phyloP scores from a whole-genome alignment of 2,888 invertebrate species.

The Microctonus hyperodae region DNA sequence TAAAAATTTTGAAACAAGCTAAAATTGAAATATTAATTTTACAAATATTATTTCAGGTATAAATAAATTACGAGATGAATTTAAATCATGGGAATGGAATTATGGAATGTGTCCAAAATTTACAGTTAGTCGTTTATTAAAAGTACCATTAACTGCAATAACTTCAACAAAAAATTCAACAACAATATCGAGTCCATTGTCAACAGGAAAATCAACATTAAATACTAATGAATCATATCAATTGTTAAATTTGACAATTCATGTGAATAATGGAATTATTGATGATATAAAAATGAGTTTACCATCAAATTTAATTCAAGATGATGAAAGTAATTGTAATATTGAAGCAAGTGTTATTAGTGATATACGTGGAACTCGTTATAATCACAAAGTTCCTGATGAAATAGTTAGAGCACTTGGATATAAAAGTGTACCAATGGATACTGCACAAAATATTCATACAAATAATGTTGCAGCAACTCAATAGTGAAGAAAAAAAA shows the following conservation, averaged over 20 bases:
- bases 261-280: conserved; percentile 72
- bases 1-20: no score
- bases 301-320: conserved; percentile 68
- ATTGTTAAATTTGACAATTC: conserved; percentile 70
- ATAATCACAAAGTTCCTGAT: conserved; percentile 68
- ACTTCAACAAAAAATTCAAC: background rate
- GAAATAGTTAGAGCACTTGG: conserved; percentile 66
- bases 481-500: no score
- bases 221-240: conserved; percentile 51
- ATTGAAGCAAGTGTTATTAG: conserved; percentile 73
- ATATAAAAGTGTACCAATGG: conserved; percentile 50
- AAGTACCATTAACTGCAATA: conserved; percentile 64
- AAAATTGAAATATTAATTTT: background rate
- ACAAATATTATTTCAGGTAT: conserved; percentile 67
- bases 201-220: conserved; percentile 6
- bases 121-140: conserved; percentile 72
- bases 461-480: conserved; percentile 54
- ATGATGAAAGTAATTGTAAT: conserved; percentile 68
- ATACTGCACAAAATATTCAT: conserved; percentile 45
- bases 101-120: conserved; percentile 89
- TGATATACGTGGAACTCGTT: conserved; percentile 72
- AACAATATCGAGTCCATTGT: background rate
- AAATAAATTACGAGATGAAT: conserved; percentile 72
- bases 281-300: conserved; percentile 72
- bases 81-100: conserved; percentile 87